Percentiles rank a stretch among this genome's conserved stretches.
These are phyloP conservation scores for Austrofundulus limnaeus DNA, from an alignment of 2,113 vertebrate genomes.

Conservation along the genomic window DNA sequence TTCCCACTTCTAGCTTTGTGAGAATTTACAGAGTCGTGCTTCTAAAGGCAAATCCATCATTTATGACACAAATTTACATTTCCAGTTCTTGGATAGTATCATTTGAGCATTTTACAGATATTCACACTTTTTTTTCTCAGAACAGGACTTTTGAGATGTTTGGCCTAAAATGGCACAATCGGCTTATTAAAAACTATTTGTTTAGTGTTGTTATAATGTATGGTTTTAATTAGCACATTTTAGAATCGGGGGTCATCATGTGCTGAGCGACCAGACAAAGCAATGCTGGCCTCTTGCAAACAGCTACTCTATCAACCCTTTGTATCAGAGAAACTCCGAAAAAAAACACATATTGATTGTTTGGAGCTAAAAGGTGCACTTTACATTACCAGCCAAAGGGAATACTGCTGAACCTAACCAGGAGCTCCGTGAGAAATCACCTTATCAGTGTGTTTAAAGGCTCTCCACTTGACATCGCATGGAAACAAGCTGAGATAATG, in stretches of 20 bases:
- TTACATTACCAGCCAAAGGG: neutral
- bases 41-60: neutral
- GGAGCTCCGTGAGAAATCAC: slow-evolving; percentile 11
- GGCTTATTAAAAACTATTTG: slow-evolving; percentile 34
- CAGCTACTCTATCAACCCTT: neutral
- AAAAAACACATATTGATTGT: neutral
- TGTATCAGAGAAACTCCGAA: neutral
- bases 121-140: neutral
- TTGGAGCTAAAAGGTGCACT: slow-evolving; percentile 1
- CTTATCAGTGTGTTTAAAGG: slow-evolving; percentile 35
- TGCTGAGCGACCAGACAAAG: slow-evolving; percentile 45
- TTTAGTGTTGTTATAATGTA: slow-evolving; percentile 24
- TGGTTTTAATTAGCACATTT: slow-evolving; percentile 28
- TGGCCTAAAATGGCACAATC: neutral
- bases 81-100: neutral
- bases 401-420: slow-evolving; percentile 11
- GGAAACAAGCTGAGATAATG: slow-evolving; percentile 57
- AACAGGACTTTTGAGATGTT: neutral
- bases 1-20: neutral
- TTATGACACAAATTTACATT: neutral
- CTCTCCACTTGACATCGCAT: slow-evolving; percentile 22
- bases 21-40: neutral
- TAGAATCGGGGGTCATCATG: too few species aligned
- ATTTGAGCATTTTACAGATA: neutral
- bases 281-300: slow-evolving; percentile 36